Evolutionary conservation across 2,113 vertebrate species (phyloP).

Genomic region (Catharus fuscescens): DNA sequence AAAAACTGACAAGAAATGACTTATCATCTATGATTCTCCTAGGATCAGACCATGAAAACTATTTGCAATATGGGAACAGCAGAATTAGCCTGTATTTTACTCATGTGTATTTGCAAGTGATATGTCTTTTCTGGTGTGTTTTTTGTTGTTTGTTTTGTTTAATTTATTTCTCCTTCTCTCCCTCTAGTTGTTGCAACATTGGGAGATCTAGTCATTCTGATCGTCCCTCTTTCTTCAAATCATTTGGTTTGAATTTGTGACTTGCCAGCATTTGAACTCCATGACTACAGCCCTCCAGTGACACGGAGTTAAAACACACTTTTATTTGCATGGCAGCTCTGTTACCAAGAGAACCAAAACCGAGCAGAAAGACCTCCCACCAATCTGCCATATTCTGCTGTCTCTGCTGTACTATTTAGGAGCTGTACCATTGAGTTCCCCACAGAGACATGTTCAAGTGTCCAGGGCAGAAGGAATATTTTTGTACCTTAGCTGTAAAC

Average conservation of each 20-base stretch:
- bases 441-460: not conserved
- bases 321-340: not conserved
- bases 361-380: too few relatives aligned
- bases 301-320: not conserved
- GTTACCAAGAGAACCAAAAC: not conserved
- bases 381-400: not conserved
- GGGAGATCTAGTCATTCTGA: not conserved
- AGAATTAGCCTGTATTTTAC: not conserved
- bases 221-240: not conserved
- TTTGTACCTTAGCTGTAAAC: not conserved
- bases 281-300: not conserved
- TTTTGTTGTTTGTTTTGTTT: not conserved
- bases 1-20: not conserved
- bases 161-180: not conserved
- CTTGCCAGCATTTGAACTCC: not conserved
- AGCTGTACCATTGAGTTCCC: not conserved
- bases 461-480: not conserved
- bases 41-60: not conserved
- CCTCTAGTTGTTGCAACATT: not conserved
- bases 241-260: not conserved
- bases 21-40: not conserved
- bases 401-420: not conserved
- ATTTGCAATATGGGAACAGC: not conserved
- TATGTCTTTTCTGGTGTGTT: not conserved
- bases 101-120: not conserved